Evolutionary conservation across 2,888 invertebrate genomes (phyloP), one percentile per base, ranked within the genome.

Genomic region (Anoplius nigerrimus): DNA sequence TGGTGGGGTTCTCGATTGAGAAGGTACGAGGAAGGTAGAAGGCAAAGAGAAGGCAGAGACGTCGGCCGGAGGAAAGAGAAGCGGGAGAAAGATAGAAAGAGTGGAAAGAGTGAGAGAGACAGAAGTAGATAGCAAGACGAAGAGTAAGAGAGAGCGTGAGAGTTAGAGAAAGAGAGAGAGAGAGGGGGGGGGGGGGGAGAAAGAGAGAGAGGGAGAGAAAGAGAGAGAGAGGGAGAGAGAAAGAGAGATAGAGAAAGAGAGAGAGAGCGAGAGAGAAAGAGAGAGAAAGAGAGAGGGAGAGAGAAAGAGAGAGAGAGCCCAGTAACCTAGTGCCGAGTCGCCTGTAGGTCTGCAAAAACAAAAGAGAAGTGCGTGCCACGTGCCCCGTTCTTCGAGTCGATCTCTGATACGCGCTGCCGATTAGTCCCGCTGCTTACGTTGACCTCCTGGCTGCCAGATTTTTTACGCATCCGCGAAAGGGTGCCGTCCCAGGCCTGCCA

Each of bases 321-420:
- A 87, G 83, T 87, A 85, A 88, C 87, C 87, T 87, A 88, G 83
- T 88, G 83, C 84, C 82, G 84, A 82, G 82, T 80, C 81, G 83
- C 82, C 81, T 84, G 77, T 78, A 76, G 81, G 82, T 82, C 83
- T 86, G 86, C 83, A 88, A 85, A 87, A 87, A 86, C 86, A 87
- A 87, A 87, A 87, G 85, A 84, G 84, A 82, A 82, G 82, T 82
- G 81, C 80, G 81, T 84, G 84, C 78, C 85, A 82, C 84, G 83
- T 77, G 85, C 82, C 77, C 75, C 72, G 70, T 62, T 72, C 69
- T 65, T 24, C 69, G 11, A 34, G 34, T 11, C 34, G 76, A 78
- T 79, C 77, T 64, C 45, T 73, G 78, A 80, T 79, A 66, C 67
- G 59, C 60, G 65, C 72, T 66, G n/a, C 45, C 59, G 56, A 78